These are phyloP conservation scores for Rhinophrynus dorsalis DNA, from an alignment of 2,797 vertebrate genomes.

Conservation along the genomic window DNA sequence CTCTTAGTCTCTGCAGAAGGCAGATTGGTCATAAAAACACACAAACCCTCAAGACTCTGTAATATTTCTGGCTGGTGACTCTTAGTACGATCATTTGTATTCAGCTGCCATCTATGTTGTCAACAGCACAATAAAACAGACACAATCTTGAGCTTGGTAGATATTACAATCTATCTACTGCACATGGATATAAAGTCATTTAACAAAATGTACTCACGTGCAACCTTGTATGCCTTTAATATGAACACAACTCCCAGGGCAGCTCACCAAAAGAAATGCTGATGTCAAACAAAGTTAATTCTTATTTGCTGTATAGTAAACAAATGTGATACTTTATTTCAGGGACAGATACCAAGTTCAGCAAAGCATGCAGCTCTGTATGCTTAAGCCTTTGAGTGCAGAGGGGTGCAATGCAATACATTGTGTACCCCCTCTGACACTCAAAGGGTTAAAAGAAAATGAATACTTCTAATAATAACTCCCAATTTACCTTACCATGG, in stretches of 20 bases:
- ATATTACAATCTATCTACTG: conserved; percentile 4
- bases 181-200: background rate
- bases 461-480: no score
- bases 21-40: conserved; percentile 35
- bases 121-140: conserved; percentile 20
- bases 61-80: conserved; percentile 19
- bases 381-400: no score
- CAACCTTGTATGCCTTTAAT: background rate
- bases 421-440: no score
- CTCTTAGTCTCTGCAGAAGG: background rate
- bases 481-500: no score
- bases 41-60: background rate
- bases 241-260: background rate
- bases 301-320: no score
- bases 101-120: conserved; percentile 18
- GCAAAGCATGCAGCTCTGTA: no score
- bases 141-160: background rate
- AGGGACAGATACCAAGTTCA: no score
- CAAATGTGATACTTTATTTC: no score
- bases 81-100: conserved; percentile 24
- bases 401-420: no score
- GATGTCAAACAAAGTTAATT: no score
- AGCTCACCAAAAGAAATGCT: no score
- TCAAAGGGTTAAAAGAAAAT: no score
- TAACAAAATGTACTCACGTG: background rate